Conservation (phyloP, 2,797 vertebrate species). For the Pseudomugil gertrudae region DNA sequence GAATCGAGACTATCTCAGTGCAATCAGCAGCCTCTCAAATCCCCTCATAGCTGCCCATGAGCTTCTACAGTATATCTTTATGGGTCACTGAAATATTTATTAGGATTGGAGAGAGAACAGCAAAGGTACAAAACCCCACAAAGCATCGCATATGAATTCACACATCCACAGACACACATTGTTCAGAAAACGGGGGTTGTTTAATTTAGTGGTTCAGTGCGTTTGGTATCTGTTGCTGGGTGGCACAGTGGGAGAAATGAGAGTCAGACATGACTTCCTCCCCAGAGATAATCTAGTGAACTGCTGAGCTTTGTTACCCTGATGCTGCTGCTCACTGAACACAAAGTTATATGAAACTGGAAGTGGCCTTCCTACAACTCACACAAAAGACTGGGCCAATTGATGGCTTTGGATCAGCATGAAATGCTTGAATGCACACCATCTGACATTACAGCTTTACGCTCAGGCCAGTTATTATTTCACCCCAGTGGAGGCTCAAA, state of each 20-base stretch:
- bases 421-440: constrained; percentile 20
- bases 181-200: constrained; percentile 39
- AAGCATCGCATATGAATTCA: constrained; percentile 15
- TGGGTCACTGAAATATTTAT: constrained; percentile 72
- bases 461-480: constrained; percentile 46
- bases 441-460: constrained; percentile 22
- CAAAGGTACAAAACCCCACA: constrained; percentile 37
- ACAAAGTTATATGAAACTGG: constrained; percentile 11
- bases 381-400: constrained; percentile 11
- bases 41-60: constrained; percentile 25
- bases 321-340: constrained; percentile 12
- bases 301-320: constrained; percentile 18
- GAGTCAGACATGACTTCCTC: constrained; percentile 39
- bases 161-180: constrained; percentile 13
- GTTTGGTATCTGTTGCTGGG: constrained; percentile 53
- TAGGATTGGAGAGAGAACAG: constrained; percentile 31
- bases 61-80: constrained; percentile 43
- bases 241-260: constrained; percentile 23
- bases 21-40: constrained; percentile 27
- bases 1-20: constrained; percentile 41
- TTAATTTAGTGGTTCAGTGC: constrained; percentile 66
- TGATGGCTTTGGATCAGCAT: constrained; percentile 24
- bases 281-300: constrained; percentile 28
- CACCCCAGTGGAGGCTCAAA: constrained; percentile 13
- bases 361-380: constrained; percentile 25